Conservation (phyloP, 2,797 vertebrate genomes). For the Sciurus vulgaris region DNA sequence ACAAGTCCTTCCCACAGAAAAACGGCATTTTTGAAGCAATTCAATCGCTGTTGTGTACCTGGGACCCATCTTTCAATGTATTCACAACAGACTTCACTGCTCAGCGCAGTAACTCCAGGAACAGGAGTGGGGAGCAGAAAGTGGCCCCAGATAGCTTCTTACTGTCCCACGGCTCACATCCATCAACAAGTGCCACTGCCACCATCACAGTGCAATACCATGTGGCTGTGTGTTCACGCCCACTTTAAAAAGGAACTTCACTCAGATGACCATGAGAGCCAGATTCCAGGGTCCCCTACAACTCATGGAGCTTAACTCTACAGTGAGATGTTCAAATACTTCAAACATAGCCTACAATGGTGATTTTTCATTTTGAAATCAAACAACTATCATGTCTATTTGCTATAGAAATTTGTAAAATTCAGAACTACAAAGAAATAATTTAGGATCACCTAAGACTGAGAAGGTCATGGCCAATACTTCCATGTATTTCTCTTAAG, state of each 20-base stretch:
- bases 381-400: not conserved
- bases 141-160: not conserved
- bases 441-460: not conserved
- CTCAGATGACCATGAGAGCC: not conserved
- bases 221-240: not conserved
- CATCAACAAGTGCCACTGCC: not conserved
- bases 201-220: not conserved
- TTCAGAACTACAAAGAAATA: not conserved
- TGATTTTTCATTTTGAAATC: slow-evolving; percentile 6
- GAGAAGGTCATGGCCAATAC: not conserved
- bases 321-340: not conserved
- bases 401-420: not conserved
- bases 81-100: not conserved
- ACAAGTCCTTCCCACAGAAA: not conserved
- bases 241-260: not conserved
- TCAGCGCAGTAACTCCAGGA: not conserved
- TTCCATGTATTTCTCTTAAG: not conserved
- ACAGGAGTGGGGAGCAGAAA: not conserved
- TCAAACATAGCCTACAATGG: not conserved
- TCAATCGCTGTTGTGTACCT: not conserved
- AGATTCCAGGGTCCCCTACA: not conserved
- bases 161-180: accelerated
- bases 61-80: not conserved
- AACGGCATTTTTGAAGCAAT: not conserved
- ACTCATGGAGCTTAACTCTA: not conserved